Conservation (phyloP, 2,797 vertebrate species). For the Lepus oiostolus region DNA sequence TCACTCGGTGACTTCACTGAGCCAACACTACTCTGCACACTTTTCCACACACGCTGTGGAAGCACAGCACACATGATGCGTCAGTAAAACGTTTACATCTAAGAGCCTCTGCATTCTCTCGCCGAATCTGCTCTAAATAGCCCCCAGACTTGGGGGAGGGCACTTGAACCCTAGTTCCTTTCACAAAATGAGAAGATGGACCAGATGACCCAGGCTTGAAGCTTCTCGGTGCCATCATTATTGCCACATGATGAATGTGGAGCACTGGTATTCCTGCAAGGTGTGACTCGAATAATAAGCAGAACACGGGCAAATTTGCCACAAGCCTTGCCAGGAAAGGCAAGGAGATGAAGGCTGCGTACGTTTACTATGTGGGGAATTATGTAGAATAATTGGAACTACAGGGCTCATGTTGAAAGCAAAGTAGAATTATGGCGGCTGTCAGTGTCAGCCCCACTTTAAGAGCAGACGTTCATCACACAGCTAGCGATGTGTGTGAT, state of each 20-base stretch:
- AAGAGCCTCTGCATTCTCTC: constrained; percentile 44
- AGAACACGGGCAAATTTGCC: constrained; percentile 9
- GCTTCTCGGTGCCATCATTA: not conserved
- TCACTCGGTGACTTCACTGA: not conserved
- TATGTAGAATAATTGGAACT: constrained; percentile 51
- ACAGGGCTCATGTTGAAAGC: not conserved
- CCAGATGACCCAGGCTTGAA: constrained; percentile 27
- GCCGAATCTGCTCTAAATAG: constrained; percentile 38
- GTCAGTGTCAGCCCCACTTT: constrained; percentile 47
- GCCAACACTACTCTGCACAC: not conserved
- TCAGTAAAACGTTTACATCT: constrained; percentile 10
- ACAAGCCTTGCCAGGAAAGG: constrained; percentile 47
- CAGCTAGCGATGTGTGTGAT: constrained; percentile 8
- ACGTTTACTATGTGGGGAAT: constrained; percentile 38
- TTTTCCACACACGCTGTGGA: not conserved
- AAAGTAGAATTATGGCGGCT: constrained; percentile 14
- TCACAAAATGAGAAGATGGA: constrained; percentile 39
- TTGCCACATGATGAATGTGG: constrained; percentile 57
- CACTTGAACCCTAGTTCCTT: not conserved
- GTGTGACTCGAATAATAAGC: constrained; percentile 66
- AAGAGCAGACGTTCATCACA: constrained; percentile 72
- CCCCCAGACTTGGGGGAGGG: not conserved
- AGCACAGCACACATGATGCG: not conserved
- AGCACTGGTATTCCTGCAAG: constrained; percentile 10
- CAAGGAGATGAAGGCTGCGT: constrained; percentile 37